Evolutionary conservation across 2,888 invertebrate genomes (phyloP), one percentile per base, ranked within the genome.

Genomic region (Tetragnatha montana): DNA sequence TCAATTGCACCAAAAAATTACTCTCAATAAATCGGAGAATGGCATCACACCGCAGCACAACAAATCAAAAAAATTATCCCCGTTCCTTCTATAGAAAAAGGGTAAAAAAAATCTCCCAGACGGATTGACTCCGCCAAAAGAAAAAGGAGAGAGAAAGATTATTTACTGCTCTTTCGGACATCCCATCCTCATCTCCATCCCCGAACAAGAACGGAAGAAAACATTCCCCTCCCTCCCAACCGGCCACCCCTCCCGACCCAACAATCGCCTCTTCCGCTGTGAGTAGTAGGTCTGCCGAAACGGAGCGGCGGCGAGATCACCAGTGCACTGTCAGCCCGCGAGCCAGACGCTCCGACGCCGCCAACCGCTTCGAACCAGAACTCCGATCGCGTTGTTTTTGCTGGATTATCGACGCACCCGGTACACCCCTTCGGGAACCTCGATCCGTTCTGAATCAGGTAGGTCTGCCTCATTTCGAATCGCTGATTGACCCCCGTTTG

Each of bases 201-300:
- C 19, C 22, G 47, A 35, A 35, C 2, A 35, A 35, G 35, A 35
- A 21, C 60, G 81, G 76, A 87, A 87, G 87, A 87, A 87, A 88
- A 88, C 88, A 82, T 82, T 75, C 87, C 88, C 88, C 88, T 82
- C 82, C 84, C 87, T 75, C 60, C 47, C 17, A 74, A 47, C 75
- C 47, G 8, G 19, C 47, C 60, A 87, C 69, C 81, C 82, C 69
- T 78, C 81, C 87, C 70, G 73, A 70, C 60, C 73, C 6, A 0
- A 21, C n/a, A 76, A 85, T 70, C 78, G 69, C 70, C 76, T 78
- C 78, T 50, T 21, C 60, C 35, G 69, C 73, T n/a, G 14, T 51
- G 47, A 81, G 81, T 70, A 76, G 87, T 87, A 87, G 87, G 81
- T 87, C 87, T 87, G 81, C 87, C 80, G 81, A 73, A 87, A 8